Evolutionary conservation across 2,888 invertebrate genomes (phyloP).

Genomic region (Octonoba sinensis): DNA sequence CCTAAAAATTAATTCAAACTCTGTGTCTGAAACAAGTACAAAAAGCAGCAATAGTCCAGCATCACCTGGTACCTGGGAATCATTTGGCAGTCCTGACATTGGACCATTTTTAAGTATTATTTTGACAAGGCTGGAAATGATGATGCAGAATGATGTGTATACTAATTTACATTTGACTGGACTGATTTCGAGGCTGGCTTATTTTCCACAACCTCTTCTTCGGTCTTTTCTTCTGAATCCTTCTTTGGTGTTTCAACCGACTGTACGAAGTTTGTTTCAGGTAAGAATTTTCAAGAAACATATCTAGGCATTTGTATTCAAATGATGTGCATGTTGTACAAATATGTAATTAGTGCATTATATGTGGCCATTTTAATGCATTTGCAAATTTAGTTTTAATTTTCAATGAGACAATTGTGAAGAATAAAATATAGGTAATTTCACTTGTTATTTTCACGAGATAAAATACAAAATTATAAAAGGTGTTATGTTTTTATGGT

Average conservation of each 20-base stretch:
- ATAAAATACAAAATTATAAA: no score
- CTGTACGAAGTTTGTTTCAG: slow-evolving; percentile 91
- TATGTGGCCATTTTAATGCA: no score
- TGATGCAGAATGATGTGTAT: slow-evolving; percentile 86
- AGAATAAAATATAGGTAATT: no score
- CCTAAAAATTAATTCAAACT: slow-evolving; percentile 36
- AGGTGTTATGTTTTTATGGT: no score
- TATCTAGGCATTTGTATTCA: no score
- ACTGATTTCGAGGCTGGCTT: slow-evolving; percentile 85
- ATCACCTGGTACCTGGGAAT: slow-evolving; percentile 54
- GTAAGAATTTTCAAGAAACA: slow-evolving; percentile 73
- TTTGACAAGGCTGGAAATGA: slow-evolving; percentile 84
- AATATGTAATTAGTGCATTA: no score
- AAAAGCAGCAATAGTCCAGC: slow-evolving; percentile 59
- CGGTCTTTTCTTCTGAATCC: slow-evolving; percentile 89
- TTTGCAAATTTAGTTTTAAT: no score
- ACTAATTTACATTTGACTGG: slow-evolving; percentile 90
- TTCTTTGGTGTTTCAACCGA: slow-evolving; percentile 87
- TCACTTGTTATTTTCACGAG: no score
- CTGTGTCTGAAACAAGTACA: slow-evolving; percentile 43
- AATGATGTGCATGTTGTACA: no score
- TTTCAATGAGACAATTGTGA: no score
- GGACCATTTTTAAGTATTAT: slow-evolving; percentile 86
- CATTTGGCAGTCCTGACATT: slow-evolving; percentile 67
- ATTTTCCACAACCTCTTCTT: slow-evolving; percentile 89